A percentile compares a stretch with the other conserved stretches of the same genome.
These are phyloP conservation scores for Zootoca vivipara DNA, from an alignment of 2,113 vertebrate species.

Conservation along the genomic window DNA sequence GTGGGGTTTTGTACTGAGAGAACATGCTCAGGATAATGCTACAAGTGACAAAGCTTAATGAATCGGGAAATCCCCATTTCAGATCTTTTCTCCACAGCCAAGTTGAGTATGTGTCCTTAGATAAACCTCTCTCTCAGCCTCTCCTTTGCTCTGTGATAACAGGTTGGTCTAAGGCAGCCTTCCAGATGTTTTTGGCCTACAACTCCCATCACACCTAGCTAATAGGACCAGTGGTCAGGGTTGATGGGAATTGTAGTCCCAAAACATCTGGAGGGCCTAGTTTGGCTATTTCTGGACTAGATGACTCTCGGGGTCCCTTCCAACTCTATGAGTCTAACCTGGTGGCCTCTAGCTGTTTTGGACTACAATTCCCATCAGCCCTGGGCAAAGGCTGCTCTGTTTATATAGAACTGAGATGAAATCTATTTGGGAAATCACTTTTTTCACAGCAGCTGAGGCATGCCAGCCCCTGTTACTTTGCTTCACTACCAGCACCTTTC, in stretches of 20 bases:
- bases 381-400: background rate
- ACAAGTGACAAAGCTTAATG: background rate
- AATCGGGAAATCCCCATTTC: background rate
- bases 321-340: no score
- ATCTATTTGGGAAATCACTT: background rate
- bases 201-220: background rate
- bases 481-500: background rate
- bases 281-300: no score
- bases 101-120: background rate
- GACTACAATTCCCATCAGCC: background rate
- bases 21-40: background rate
- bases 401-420: background rate
- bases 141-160: no score
- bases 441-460: background rate
- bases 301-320: no score
- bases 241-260: background rate
- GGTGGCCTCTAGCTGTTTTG: no score
- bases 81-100: background rate
- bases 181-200: background rate
- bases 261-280: no score
- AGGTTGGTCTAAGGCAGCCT: no score
- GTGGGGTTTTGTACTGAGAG: background rate
- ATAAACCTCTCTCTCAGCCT: background rate
- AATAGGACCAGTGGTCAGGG: background rate
- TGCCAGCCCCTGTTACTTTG: background rate